phyloP scores from a whole-genome alignment of 2,797 vertebrate species.

The Ibycter americanus region DNA sequence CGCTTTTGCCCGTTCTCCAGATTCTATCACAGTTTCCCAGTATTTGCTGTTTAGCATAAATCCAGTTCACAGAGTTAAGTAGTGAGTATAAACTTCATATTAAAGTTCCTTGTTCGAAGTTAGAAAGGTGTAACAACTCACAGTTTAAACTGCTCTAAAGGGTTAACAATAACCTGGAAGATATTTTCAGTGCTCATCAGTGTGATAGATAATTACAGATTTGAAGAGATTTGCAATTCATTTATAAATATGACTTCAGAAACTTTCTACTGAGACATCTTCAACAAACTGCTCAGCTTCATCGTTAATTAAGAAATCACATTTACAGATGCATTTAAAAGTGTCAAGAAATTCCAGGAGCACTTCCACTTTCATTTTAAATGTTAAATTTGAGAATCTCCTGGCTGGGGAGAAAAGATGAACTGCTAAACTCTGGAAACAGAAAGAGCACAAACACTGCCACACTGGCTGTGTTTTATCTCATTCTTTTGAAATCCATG shows the following conservation, averaged over 20 bases:
- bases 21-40: not conserved
- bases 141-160: not conserved
- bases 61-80: not conserved
- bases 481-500: not conserved
- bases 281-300: not conserved
- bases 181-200: not conserved
- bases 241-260: not conserved
- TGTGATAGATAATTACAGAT: not conserved
- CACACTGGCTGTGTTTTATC: not conserved
- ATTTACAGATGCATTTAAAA: not conserved
- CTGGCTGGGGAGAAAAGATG: not conserved
- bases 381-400: not conserved
- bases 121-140: not conserved
- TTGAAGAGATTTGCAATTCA: not conserved
- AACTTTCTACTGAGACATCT: not conserved
- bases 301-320: not conserved
- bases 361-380: not conserved
- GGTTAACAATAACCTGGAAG: not conserved
- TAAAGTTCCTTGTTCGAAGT: not conserved
- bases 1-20: not conserved
- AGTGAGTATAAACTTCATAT: not conserved
- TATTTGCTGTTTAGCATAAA: not conserved
- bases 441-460: not conserved
- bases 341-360: not conserved
- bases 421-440: not conserved